Percentiles rank a stretch among this genome's conserved stretches.
These are phyloP conservation scores for Smutsia gigantea DNA, from an alignment of 2,797 vertebrate genomes.

Conservation along the genomic window DNA sequence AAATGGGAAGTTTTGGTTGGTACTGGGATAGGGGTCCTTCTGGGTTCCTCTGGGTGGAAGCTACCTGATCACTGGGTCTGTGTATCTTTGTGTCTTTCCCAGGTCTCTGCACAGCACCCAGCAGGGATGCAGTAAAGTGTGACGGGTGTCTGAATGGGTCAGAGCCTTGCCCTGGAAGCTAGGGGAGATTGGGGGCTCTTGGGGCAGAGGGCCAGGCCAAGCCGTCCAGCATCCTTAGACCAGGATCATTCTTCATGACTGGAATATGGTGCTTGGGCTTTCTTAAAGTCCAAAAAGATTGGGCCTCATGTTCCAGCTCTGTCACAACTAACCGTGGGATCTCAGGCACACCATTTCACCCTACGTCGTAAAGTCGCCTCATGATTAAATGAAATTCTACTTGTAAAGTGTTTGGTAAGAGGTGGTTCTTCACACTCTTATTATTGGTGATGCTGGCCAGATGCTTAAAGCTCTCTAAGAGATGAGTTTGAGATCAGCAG, in stretches of 20 bases:
- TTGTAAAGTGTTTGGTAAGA: background rate
- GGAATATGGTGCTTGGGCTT: background rate
- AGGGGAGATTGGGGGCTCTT: background rate
- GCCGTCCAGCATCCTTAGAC: background rate
- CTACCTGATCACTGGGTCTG: accelerated
- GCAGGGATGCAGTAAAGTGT: background rate
- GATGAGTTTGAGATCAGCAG: background rate
- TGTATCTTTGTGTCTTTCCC: background rate
- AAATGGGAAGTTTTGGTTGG: background rate
- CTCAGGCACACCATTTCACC: background rate
- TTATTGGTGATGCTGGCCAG: background rate
- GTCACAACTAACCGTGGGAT: background rate
- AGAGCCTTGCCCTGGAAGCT: background rate
- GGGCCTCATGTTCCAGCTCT: background rate
- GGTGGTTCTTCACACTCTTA: background rate
- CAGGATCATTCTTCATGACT: background rate
- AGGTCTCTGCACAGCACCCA: background rate
- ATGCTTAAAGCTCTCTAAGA: constrained; percentile 8
- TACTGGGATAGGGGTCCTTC: background rate
- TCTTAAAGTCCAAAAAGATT: background rate
- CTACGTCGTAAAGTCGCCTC: background rate
- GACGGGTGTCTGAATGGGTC: background rate
- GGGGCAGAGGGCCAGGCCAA: background rate
- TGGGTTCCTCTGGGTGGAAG: background rate
- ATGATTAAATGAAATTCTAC: background rate